Conservation (phyloP, 1,140 invertebrate genomes). For the Cotesia glomerata region DNA sequence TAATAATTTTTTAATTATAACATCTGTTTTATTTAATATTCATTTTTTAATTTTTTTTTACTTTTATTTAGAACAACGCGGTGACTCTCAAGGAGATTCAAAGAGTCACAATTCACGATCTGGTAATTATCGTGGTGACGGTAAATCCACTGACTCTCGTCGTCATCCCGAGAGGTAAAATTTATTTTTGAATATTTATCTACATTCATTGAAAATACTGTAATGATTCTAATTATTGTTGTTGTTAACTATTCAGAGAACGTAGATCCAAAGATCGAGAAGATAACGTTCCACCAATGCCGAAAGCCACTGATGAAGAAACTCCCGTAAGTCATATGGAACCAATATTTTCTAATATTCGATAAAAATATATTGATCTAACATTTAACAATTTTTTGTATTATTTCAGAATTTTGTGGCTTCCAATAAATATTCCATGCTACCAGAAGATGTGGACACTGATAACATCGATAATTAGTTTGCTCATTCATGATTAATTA, state of each 20-base stretch:
- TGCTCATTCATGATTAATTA: slow-evolving; percentile 42
- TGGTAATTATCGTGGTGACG: slow-evolving; percentile 1
- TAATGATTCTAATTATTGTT: not conserved
- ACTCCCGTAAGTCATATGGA: slow-evolving; percentile 63
- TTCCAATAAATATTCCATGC: slow-evolving; percentile 67
- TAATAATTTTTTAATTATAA: slow-evolving; percentile 2
- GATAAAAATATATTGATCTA: not conserved
- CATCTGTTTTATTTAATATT: not conserved
- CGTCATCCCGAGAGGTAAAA: slow-evolving; percentile 14
- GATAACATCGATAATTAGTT: slow-evolving; percentile 57
- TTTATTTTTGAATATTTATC: not conserved
- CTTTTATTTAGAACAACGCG: slow-evolving; percentile 40
- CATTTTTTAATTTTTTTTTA: slow-evolving; percentile 3
- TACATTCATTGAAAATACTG: too few relatives aligned
- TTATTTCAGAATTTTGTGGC: slow-evolving; percentile 67
- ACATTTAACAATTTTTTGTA: slow-evolving; percentile 9
- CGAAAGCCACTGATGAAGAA: slow-evolving; percentile 69
- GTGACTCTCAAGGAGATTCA: slow-evolving; percentile 34
- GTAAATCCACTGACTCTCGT: slow-evolving; percentile 31
- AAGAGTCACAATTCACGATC: slow-evolving; percentile 38
- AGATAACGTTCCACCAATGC: slow-evolving; percentile 55
- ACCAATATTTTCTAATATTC: not conserved
- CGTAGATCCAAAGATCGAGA: slow-evolving; percentile 49
- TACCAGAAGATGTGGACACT: slow-evolving; percentile 58
- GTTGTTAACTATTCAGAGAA: slow-evolving; percentile 41